Percentiles rank a stretch among this genome's conserved stretches.
Conservation (phyloP, 2,113 vertebrate species). For the Reinhardtius hippoglossoides region DNA sequence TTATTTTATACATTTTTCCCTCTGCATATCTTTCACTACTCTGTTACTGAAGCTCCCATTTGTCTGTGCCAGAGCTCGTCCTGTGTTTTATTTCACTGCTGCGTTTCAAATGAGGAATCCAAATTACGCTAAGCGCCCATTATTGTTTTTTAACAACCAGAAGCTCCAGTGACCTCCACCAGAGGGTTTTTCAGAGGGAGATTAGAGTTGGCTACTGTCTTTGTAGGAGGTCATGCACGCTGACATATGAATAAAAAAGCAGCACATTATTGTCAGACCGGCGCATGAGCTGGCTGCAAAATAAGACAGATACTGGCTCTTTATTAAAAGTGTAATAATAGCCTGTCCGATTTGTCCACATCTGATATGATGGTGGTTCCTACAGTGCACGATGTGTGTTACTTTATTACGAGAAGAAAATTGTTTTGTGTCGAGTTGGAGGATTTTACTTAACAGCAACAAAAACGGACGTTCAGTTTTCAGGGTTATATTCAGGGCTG, state of each 20-base stretch:
- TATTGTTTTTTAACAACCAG: constrained; percentile 24
- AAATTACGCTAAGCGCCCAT: constrained; percentile 33
- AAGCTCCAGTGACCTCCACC: constrained; percentile 6
- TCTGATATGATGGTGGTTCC: constrained; percentile 15
- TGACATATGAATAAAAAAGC: constrained; percentile 28
- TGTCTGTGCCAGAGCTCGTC: background rate
- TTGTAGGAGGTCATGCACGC: background rate
- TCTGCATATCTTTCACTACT: background rate
- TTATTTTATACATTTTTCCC: background rate
- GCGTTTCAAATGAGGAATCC: constrained; percentile 33
- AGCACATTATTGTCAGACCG: constrained; percentile 18
- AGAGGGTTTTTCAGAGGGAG: constrained; percentile 23
- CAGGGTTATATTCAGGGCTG: background rate
- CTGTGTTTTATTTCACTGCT: constrained; percentile 16
- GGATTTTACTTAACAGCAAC: background rate
- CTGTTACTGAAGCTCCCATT: background rate
- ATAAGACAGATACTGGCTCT: background rate
- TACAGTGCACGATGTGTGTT: constrained; percentile 30
- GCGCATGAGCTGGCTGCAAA: constrained; percentile 4
- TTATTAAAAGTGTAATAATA: constrained; percentile 29
- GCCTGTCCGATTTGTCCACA: constrained; percentile 12
- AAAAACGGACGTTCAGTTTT: background rate
- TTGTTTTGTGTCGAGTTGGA: background rate
- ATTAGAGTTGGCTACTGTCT: background rate
- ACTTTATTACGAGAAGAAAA: constrained; percentile 22